Evolutionary conservation across 2,888 invertebrate species (phyloP), one percentile per base, ranked within the genome.

Genomic region (Formica aserva): DNA sequence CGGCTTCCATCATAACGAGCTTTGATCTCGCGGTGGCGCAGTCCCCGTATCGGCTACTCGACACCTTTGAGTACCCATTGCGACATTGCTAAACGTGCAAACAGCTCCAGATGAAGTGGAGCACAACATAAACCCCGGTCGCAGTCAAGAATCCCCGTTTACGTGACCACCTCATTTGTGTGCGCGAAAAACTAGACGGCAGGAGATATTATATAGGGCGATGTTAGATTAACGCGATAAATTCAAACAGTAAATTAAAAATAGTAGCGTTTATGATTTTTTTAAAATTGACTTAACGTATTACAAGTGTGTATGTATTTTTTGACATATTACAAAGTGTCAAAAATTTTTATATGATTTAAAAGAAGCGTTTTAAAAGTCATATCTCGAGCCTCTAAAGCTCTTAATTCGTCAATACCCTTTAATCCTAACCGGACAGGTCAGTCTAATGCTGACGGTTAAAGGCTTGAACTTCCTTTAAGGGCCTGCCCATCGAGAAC

Each of bases 31-130:
- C 87, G 85, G 77, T 88, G 85, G 86, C 22, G 41, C 66, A 71
- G 41, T 71, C 60, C 71, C 32, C 78, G 83, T 92, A 91, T 92
- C 91, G 90, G 91, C 91, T 87, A 90, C 91, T 89, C 88, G 91
- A 91, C 91, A 90, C 91, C 91, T 91, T 91, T 92, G 91, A 90
- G 90, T 89, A 91, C 88, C 87, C 81, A 52, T 52, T n/a, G 86
- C 82, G 71, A 69, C 82, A 71, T 81, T 75, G 81, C 85, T 66
- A 84, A 74, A 82, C 86, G 83, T 84, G 91, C 86, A 92, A 91
- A 92, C 92, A 91, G 76, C 87, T 85, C 82, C 60, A 80, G 65
- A 74, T 81, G 85, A 86, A 87, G 69, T 69, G 74, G 83, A 80
- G 85, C 77, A 52, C 48, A 81, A 77, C 74, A 63, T 75, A 85